phyloP scores from a whole-genome alignment of 2,888 invertebrate species.

The Dolomedes plantarius region DNA sequence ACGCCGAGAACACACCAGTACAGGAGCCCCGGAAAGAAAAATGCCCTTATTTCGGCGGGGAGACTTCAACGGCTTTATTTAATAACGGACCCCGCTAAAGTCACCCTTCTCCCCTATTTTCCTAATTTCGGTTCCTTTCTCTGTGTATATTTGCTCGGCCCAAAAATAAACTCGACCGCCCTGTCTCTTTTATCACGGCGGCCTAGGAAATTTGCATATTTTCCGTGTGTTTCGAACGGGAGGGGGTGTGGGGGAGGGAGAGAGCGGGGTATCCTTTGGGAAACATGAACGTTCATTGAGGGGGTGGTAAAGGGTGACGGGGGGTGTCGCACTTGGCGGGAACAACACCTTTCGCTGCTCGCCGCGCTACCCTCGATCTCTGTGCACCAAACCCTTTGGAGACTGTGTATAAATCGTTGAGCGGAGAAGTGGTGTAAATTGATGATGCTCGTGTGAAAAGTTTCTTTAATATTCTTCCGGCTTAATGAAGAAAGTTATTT shows the following conservation, averaged over 20 bases:
- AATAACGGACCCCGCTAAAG: conserved; percentile 23
- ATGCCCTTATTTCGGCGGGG: conserved; percentile 4
- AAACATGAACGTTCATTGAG: conserved; percentile 58
- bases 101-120: conserved; percentile 30
- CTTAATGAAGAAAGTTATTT: conserved; percentile 2
- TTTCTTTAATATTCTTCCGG: conserved; percentile 2
- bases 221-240: conserved; percentile 60
- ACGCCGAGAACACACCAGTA: not conserved
- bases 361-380: conserved; percentile 7
- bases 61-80: conserved; percentile 14
- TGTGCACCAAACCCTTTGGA: conserved; percentile 43
- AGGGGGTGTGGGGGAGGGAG: conserved; percentile 27
- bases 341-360: conserved; percentile 54
- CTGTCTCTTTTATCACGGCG: conserved; percentile 59
- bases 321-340: conserved; percentile 36
- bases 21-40: not conserved
- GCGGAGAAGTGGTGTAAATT: conserved; percentile 62
- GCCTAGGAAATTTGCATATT: conserved; percentile 65
- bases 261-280: conserved; percentile 61
- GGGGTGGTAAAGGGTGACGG: conserved; percentile 21
- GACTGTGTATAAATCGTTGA: conserved; percentile 38
- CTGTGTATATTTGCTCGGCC: conserved; percentile 65
- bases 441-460: conserved; percentile 8
- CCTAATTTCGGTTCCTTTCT: conserved; percentile 57
- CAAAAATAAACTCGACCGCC: conserved; percentile 60